Base-by-base conservation (phyloP, 2,888 invertebrate species). In the Nomada lathburiana region DNA sequence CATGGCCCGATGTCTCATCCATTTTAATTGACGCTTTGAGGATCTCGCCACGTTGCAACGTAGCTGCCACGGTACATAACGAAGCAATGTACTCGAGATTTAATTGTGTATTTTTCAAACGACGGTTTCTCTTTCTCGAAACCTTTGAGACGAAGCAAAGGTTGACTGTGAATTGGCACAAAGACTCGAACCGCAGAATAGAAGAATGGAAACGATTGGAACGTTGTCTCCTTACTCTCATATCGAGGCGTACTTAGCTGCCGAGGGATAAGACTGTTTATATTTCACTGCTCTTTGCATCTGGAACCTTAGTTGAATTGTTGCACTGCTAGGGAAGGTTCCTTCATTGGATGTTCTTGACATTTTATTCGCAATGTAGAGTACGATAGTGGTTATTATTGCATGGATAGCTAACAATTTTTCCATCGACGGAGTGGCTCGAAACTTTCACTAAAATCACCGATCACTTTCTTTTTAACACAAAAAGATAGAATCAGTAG, bases 1-100 rank as follows among this genome's bases (percentile, higher is more conserved):
- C 68, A 47, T 29, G n/a, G 26, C 42, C 18, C 65, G 62, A 60
- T 74, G 67, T 79, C 86, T 87, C 86, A 84, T 84, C 79, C 86
- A 87, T 88, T 87, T 87, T 88, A 87, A 88, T 88, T 82, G 71
- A 47, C 44, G 53, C 77, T 73, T 80, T 84, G 68, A 57, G 50
- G 23, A 57, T 53, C 76, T 29, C 23, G 23, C 36, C 65, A 11
- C 50, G 72, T 55, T 57, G 47, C 50, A 42, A 77, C 53, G 68
- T 62, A 71, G 57, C 71, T 67, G 62, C 64, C 52, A 20, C n/a
- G 75, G 44, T 70, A 76, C 79, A 74, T 77, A 75, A 74, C 68
- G 77, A 76, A 29, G 81, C 67, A 68, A 81, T 47, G 47, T 72
- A 72, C 64, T 82, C 60, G 62, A 75, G 64, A 77, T 86, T 80